Conservation (phyloP, 2,797 vertebrate genomes). For the Spheniscus humboldti region DNA sequence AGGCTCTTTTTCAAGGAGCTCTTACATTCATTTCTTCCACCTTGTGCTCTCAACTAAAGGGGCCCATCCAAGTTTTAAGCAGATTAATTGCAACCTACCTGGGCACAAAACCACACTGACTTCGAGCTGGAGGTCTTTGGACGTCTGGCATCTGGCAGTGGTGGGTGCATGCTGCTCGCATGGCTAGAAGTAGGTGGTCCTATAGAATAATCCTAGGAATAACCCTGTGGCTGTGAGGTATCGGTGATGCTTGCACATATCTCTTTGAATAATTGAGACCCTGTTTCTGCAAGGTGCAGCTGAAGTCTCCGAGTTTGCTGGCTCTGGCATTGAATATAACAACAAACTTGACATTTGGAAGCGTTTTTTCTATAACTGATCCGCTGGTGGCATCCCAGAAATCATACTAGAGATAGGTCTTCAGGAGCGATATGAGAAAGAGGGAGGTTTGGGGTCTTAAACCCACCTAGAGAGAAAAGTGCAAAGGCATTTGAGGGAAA, state of each 20-base stretch:
- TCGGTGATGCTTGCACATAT: background rate
- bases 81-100: background rate
- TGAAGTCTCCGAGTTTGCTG: background rate
- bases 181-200: background rate
- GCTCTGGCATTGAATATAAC: background rate
- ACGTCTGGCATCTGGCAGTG: background rate
- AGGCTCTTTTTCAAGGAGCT: background rate
- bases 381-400: background rate
- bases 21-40: background rate
- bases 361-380: background rate
- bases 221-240: background rate
- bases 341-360: background rate
- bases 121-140: background rate
- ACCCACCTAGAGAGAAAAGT: background rate
- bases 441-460: background rate
- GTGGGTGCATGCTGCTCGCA: background rate
- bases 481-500: background rate
- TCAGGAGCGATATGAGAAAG: background rate
- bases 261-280: background rate
- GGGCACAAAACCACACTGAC: background rate
- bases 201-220: background rate
- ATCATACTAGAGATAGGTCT: background rate
- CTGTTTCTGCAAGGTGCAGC: background rate
- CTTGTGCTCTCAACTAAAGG: background rate
- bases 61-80: background rate